Evolutionary conservation across 2,113 vertebrate genomes (phyloP), one percentile per base, ranked within the genome.

Genomic region (Physeter macrocephalus): DNA sequence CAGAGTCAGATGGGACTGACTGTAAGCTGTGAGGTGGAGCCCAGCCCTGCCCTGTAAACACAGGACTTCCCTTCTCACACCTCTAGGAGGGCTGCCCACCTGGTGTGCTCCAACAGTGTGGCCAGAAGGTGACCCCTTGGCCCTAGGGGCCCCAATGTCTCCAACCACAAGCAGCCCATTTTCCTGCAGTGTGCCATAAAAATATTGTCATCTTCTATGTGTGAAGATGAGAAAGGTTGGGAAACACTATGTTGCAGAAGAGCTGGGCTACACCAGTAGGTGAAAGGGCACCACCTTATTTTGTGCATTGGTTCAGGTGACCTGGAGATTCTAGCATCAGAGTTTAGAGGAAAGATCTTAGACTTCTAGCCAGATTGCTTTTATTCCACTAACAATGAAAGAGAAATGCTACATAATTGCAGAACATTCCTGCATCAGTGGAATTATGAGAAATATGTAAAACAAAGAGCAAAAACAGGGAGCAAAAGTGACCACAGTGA

Each of bases 321-420:
- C 75, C 49, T 77, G 36, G n/a, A 95, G 34, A 85, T 14, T 54
- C 46, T 54, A 84, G 74, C 57, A 94, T 52, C 90, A 78, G 52
- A 39, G 39, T 59, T 82, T 71, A 67, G 72, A 86, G 31, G 12
- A 62, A 72, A 92, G 14, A 67, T 83, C 67, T 94, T 43, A 84
- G 74, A 67, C 66, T 96, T 85, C 71, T 36, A 46, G 39, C 46
- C 31, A 90, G 7, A 89, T 39, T 77, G 81, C 17, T 94, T 89
- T 96, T 62, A 89, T 31, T 92, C 94, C 69, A 75, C 75, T 81
- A 95, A 92, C 72, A 80, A 67, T 64, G 61, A 39, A 46, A 80
- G 6, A 95, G 81, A 95, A 88, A 96, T 61, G 36, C 27, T 74
- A 90, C 7, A 59, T 82, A 93, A 93, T 1, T 94, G 21, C 54